These are phyloP conservation scores for Choloepus didactylus DNA, from an alignment of 2,797 vertebrate genomes.

Conservation along the genomic window DNA sequence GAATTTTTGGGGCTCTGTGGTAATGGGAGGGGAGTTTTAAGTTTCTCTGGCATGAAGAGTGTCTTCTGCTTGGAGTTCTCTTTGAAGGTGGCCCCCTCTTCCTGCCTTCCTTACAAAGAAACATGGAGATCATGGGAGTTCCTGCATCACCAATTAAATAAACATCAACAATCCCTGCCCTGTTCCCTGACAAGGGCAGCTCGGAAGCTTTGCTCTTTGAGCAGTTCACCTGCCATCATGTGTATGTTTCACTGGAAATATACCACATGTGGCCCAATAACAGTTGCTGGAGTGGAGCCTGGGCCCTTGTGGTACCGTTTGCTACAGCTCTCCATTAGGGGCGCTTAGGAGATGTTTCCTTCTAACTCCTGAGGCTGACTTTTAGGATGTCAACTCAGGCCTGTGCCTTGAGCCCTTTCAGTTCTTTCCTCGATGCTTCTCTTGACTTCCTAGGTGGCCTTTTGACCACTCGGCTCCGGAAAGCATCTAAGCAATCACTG, in stretches of 20 bases:
- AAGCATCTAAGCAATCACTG: neutral
- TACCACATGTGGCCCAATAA: neutral
- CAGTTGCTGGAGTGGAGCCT: neutral
- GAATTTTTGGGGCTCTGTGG: neutral
- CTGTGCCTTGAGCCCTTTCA: neutral
- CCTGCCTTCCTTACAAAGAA: neutral
- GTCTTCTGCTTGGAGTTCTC: neutral
- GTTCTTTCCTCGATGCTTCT: neutral
- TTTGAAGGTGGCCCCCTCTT: neutral
- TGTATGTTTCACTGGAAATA: fast-evolving
- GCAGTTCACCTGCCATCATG: fast-evolving
- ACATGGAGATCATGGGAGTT: neutral
- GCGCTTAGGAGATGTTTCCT: neutral
- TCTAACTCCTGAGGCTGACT: neutral
- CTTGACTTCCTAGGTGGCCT: neutral
- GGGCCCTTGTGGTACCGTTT: neutral
- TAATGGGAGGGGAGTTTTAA: neutral
- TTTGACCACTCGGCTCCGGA: neutral
- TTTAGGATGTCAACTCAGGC: neutral
- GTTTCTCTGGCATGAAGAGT: neutral
- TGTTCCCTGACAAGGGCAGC: fast-evolving
- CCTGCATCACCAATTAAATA: too few relatives aligned
- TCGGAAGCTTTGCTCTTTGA: neutral
- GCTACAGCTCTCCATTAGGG: neutral
- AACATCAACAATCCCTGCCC: neutral